phyloP scores from a whole-genome alignment of 2,888 invertebrate genomes.

The Mythimna albipuncta region DNA sequence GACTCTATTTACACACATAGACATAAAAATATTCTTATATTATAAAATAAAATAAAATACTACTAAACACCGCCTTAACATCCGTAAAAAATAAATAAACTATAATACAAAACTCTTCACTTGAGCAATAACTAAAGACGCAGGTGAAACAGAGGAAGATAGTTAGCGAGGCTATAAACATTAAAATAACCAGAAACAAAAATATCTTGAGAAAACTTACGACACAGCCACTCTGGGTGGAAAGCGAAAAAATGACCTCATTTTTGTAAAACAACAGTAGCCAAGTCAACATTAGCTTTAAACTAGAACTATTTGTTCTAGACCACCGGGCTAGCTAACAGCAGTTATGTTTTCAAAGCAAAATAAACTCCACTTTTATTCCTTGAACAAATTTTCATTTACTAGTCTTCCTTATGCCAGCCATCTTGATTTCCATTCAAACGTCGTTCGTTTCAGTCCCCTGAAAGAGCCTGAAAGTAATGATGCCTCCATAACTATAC shows the following conservation, averaged over 20 bases:
- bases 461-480: constrained; percentile 44
- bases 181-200: too few species aligned
- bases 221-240: background rate
- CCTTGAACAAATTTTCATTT: constrained; percentile 39
- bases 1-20: too few species aligned
- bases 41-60: too few species aligned
- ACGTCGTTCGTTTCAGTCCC: constrained; percentile 51
- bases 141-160: too few species aligned
- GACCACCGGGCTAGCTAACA: background rate
- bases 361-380: constrained; percentile 42
- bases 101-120: too few species aligned
- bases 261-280: constrained; percentile 17
- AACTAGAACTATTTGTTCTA: constrained; percentile 31
- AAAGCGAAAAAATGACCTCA: background rate
- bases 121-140: too few species aligned
- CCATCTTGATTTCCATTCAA: constrained; percentile 57
- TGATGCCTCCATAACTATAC: constrained; percentile 43
- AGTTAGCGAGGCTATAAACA: too few species aligned
- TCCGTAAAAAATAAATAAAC: too few species aligned
- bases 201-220: too few species aligned
- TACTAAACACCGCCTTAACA: too few species aligned
- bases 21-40: too few species aligned
- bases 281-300: constrained; percentile 20
- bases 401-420: constrained; percentile 17
- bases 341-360: constrained; percentile 1